These are phyloP conservation scores for Rhamnusium bicolor DNA, from an alignment of 2,888 invertebrate genomes.

Conservation along the genomic window DNA sequence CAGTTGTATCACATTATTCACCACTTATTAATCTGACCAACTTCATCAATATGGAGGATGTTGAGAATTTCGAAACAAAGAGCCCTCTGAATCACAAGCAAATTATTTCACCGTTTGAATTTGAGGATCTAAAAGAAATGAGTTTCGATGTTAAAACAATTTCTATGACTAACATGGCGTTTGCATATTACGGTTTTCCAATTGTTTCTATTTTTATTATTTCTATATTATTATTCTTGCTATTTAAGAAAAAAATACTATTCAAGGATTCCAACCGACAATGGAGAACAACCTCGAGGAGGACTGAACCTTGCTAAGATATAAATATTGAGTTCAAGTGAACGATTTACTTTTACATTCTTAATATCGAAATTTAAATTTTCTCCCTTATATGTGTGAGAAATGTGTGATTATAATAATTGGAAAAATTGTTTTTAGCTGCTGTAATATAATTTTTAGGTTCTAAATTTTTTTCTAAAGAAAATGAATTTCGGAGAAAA, in stretches of 20 bases:
- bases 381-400: no score
- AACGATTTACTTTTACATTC: no score
- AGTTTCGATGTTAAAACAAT: slow-evolving; percentile 13
- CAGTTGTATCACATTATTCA: slow-evolving; percentile 12
- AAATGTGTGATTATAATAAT: no score
- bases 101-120: slow-evolving; percentile 30
- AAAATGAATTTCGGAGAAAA: no score
- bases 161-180: background rate
- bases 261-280: background rate
- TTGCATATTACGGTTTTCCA: background rate
- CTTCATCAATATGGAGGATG: slow-evolving; percentile 13
- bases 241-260: background rate
- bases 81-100: slow-evolving; percentile 1
- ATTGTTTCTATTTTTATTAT: background rate
- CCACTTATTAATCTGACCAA: slow-evolving; percentile 9
- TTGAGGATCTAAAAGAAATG: slow-evolving; percentile 7
- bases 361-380: no score
- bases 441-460: no score
- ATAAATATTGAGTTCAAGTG: no score
- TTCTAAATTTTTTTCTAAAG: no score
- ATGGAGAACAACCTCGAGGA: no score
- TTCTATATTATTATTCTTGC: background rate
- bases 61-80: slow-evolving; percentile 1
- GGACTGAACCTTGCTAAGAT: background rate
- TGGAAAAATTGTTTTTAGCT: no score